phyloP scores from a whole-genome alignment of 2,113 vertebrate species.

The Saimiri boliviensis region DNA sequence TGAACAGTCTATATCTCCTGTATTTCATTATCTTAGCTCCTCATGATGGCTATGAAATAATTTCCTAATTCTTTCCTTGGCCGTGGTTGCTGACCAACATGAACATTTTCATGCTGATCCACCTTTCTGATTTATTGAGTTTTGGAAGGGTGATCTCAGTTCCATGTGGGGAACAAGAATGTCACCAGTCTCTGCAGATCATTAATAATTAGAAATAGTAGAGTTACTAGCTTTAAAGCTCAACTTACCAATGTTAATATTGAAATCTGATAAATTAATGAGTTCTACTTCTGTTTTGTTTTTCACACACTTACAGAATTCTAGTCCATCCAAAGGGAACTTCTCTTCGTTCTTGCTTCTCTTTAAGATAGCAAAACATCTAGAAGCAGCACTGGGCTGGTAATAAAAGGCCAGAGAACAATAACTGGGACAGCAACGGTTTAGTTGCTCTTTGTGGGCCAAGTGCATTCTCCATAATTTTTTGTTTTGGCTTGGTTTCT shows the following conservation, averaged over 20 bases:
- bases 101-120: background rate
- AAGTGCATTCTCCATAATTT: background rate
- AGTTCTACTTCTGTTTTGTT: background rate
- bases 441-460: background rate
- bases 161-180: background rate
- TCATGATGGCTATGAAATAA: background rate
- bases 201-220: background rate
- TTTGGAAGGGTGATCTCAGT: background rate
- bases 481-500: background rate
- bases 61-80: background rate
- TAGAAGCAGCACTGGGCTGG: background rate
- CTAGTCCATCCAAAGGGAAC: background rate
- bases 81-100: background rate
- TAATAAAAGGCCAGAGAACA: background rate
- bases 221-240: background rate
- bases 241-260: background rate
- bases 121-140: background rate
- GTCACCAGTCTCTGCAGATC: background rate
- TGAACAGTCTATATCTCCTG: background rate
- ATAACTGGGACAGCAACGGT: background rate
- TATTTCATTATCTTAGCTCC: conserved; percentile 38
- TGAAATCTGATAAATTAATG: background rate
- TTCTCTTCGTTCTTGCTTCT: background rate
- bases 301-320: background rate
- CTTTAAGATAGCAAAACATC: background rate